These are phyloP conservation scores for Scelioninae gen. 1 DNA, from an alignment of 2,888 invertebrate genomes.

Conservation along the genomic window DNA sequence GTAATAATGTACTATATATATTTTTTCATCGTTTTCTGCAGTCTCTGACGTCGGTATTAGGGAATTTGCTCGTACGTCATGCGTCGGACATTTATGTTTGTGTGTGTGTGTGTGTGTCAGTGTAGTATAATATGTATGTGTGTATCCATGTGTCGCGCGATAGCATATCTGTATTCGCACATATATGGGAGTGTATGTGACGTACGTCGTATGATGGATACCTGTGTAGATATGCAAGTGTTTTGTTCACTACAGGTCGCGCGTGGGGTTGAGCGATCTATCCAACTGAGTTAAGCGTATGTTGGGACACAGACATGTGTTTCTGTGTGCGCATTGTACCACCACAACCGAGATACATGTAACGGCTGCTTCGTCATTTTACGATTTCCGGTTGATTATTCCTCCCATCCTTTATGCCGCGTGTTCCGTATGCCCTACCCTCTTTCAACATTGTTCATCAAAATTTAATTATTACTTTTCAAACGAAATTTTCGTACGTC, in stretches of 20 bases:
- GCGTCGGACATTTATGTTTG: conserved; percentile 33
- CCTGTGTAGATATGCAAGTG: conserved; percentile 75
- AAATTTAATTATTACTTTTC: conserved; percentile 66
- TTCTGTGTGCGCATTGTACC: conserved; percentile 50
- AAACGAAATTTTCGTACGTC: conserved; percentile 24
- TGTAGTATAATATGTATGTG: too few relatives aligned
- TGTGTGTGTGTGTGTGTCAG: conserved; percentile 10
- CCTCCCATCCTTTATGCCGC: conserved; percentile 54
- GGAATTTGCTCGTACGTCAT: conserved; percentile 54
- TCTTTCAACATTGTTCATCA: conserved; percentile 41
- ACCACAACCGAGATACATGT: conserved; percentile 60
- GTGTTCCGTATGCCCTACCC: conserved; percentile 25
- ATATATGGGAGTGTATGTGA: conserved; percentile 22
- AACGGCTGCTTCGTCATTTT: conserved; percentile 74
- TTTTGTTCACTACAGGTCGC: conserved; percentile 76
- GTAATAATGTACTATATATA: conserved; percentile 67
- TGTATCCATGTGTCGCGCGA: conserved; percentile 31
- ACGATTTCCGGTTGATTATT: conserved; percentile 74
- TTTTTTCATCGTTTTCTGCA: conserved; percentile 55
- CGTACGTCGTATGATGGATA: conserved; percentile 73
- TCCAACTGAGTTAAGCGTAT: conserved; percentile 72
- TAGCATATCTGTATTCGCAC: neutral
- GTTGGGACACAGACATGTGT: conserved; percentile 58
- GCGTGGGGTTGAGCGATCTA: conserved; percentile 72
- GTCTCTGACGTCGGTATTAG: conserved; percentile 42